Evolutionary conservation across 2,113 vertebrate species (phyloP), one percentile per base, ranked within the genome.

Genomic region (Thomomys bottae): DNA sequence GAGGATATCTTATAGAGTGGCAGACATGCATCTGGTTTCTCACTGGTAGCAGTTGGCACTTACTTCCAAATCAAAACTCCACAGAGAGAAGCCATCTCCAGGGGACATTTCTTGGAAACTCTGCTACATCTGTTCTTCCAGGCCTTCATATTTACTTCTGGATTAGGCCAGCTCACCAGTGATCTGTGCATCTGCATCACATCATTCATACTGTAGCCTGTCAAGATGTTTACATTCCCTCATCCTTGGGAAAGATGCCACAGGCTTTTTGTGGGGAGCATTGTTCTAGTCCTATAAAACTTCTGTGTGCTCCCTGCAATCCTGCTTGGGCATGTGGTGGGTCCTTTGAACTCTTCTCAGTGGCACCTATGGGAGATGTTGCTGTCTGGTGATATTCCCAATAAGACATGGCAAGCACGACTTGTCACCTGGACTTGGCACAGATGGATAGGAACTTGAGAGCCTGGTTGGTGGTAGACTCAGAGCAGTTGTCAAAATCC

Each of bases 221-320:
- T 93, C 84, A 94, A 72, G 88, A 88, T 87, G 84, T 90, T 95
- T 95, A 93, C 20, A 70, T 40, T 84, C 63, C 26, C 14, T 4
- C 80, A 82, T 87, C 86, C 32, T 72, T 88, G 80, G 93, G 79
- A 92, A 91, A 82, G 54, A 77, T 54, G 18, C 66, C 34, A 42
- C 6, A 30, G 45, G 6, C 57, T 72, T 77, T 87, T 36, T 54
- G n/a, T 40, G 92, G 8, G 26, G 21, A 91, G n/a, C 24, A 5
- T 42, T 79, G 10, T 57, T 89, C 28, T 12, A 32, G 10, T 38
- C 42, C 61, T 15, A 8, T 8, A 15, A 86, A 64, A 79, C 54
- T 18, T 73, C 45, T 8, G 26, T 3, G 26, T 1, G 3, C 64
- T 38, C 18, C 42, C 42, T 36, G 32, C 0, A n/a, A 34, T 28